Evolutionary conservation across 2,888 invertebrate genomes (phyloP), one percentile per base, ranked within the genome.

Genomic region (Nesidiocoris tenuis): DNA sequence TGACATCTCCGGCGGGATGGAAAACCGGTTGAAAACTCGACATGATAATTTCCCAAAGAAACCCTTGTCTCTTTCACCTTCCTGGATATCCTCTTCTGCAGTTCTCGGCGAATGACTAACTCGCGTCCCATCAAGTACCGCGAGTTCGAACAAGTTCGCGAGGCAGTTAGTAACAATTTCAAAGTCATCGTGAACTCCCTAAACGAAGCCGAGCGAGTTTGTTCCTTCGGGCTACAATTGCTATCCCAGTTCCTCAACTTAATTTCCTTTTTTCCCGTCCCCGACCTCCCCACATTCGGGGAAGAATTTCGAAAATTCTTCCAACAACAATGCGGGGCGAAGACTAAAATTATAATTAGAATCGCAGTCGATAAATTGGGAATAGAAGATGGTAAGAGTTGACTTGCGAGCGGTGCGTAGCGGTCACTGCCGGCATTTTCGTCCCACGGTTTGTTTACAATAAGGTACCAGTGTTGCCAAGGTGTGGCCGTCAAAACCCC

Each of bases 181-280:
- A 72, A 72, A 72, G 72, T 72, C 72, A 72, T 72, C 72, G 61
- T 72, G 61, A 72, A 72, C 72, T 72, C 67, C n/a, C 72, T 72
- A 72, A 72, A 72, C 72, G 72, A 72, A 61, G 24, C 63, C 39
- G 72, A 22, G 63, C 61, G 72, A 39, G 61, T 72, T 61, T 61
- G 25, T 24, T 57, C 24, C 25, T n/a, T n/a, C 18, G 61, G 21
- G 61, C 25, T 72, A 54, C 72, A 61, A 72, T 72, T 72, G 72
- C 61, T 72, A 72, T 72, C 72, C 61, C 54, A 72, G 61, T 72
- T 72, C 39, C 54, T 61, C 39, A 23, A 72, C 61, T 72, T 39
- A 23, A 25, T 72, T 72, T 70, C 22, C 12, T 39, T 39, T 39
- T 39, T 39, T 12, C 12, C 39, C 39, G 39, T 39, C 12, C 39